Base-by-base conservation (phyloP, 2,888 invertebrate genomes). In the Crocallis elinguaria region DNA sequence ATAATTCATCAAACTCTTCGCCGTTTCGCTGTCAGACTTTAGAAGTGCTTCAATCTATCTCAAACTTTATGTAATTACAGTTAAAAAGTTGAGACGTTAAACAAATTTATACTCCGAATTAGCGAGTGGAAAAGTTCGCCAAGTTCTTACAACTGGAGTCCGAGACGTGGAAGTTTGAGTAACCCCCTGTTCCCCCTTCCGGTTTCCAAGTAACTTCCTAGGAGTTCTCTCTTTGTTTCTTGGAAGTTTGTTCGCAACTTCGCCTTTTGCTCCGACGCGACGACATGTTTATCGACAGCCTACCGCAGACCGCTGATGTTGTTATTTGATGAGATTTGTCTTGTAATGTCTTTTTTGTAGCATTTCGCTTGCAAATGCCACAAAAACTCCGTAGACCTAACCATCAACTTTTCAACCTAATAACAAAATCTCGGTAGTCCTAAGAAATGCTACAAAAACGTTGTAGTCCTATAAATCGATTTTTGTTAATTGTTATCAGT, bases 21-120 rank as follows among this genome's bases (percentile, higher is more conserved):
- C 69, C 60, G 63, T 63, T 49, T 55, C 54, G 66, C 72, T 72
- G 78, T 76, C 80, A 74, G 69, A 83, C 76, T 82, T 77, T 64
- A 60, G 55, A 77, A 83, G 81, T 77, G 77, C 82, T 85, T 78
- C 79, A 84, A 87, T 88, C 82, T 81, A 86, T 88, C 79, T 75
- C 67, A 73, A 84, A 88, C 75, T 88, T 84, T 72, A 77, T 81
- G 86, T 88, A 88, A 89, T 90, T 88, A 88, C 84, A 84, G 88
- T 87, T 89, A 85, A 89, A 88, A 91, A 90, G 89, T 90, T 88
- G 80, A 80, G 85, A 88, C 89, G 87, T 91, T 88, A 89, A 89
- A 88, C 88, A 89, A 90, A 90, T 90, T 90, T 91, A 90, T 89
- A 88, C 86, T 86, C 75, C 74, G 84, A 88, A 90, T 90, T 88